Percentiles rank a stretch among this genome's conserved stretches.
Conservation (phyloP, 2,888 invertebrate species). For the Zaprionus lineosus region DNA sequence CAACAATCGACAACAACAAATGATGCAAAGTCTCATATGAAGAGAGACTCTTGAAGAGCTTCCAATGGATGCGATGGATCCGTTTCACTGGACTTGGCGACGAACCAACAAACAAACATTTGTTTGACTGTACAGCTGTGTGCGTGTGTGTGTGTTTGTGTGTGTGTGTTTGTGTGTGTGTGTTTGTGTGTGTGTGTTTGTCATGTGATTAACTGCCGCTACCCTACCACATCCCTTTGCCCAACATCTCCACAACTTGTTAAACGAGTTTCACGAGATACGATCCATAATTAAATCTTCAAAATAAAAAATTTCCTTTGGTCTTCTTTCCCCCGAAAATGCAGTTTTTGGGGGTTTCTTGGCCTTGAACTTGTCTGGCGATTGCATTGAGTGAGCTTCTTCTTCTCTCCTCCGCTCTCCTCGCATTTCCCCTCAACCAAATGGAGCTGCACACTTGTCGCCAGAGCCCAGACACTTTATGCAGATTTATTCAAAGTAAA, state of each 20-base stretch:
- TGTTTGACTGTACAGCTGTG: too few relatives aligned
- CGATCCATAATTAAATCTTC: constrained; percentile 55
- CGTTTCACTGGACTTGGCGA: neutral
- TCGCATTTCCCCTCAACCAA: neutral
- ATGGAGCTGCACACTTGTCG: constrained; percentile 11
- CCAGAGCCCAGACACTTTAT: neutral
- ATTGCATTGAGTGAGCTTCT: constrained; percentile 37
- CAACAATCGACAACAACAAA: constrained; percentile 52
- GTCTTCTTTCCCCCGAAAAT: constrained; percentile 13
- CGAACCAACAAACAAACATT: constrained; percentile 30
- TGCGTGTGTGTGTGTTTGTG: constrained; percentile 23
- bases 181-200: constrained; percentile 27
- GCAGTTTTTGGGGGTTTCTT: constrained; percentile 40
- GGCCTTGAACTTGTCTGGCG: constrained; percentile 59
- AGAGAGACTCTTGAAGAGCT: neutral
- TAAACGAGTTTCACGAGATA: constrained; percentile 16
- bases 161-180: constrained; percentile 22
- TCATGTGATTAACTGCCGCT: constrained; percentile 23
- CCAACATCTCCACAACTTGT: constrained; percentile 7
- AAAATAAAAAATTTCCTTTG: constrained; percentile 7
- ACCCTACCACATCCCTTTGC: neutral
- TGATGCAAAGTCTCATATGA: constrained; percentile 59
- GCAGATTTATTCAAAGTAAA: neutral
- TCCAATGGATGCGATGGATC: too few relatives aligned
- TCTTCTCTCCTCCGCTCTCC: too few relatives aligned